phyloP scores from a whole-genome alignment of 2,113 vertebrate species.

The Grantiella picta region DNA sequence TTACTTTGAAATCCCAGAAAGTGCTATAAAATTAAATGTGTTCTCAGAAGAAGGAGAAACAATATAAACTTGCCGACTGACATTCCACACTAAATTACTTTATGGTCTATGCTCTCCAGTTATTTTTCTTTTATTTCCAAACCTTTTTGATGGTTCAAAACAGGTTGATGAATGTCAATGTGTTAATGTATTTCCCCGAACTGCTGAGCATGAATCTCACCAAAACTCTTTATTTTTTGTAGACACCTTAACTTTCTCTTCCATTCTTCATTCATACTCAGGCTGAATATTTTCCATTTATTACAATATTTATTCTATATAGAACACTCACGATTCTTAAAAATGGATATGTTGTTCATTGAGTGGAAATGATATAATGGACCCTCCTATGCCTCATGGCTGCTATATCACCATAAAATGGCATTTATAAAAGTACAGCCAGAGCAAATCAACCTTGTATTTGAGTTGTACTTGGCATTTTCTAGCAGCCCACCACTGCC shows the following conservation, averaged over 20 bases:
- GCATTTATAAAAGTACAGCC: neutral
- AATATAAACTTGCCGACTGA: neutral
- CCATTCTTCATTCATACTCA: neutral
- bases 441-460: neutral
- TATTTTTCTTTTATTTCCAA: slow-evolving; percentile 28
- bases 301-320: neutral
- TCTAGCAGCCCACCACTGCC: neutral
- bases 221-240: slow-evolving; percentile 9
- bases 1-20: neutral
- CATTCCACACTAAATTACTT: neutral
- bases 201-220: neutral
- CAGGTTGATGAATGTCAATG: neutral
- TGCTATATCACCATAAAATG: neutral
- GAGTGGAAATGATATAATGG: neutral
- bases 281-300: neutral
- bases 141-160: neutral
- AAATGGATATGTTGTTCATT: neutral
- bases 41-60: neutral
- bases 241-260: neutral
- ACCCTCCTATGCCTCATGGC: neutral
- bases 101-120: neutral
- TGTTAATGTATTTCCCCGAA: slow-evolving; percentile 17
- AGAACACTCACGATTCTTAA: neutral
- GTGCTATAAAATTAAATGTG: neutral
- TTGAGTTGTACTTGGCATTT: neutral